phyloP scores from a whole-genome alignment of 2,797 vertebrate genomes.

The Mus minutoides region DNA sequence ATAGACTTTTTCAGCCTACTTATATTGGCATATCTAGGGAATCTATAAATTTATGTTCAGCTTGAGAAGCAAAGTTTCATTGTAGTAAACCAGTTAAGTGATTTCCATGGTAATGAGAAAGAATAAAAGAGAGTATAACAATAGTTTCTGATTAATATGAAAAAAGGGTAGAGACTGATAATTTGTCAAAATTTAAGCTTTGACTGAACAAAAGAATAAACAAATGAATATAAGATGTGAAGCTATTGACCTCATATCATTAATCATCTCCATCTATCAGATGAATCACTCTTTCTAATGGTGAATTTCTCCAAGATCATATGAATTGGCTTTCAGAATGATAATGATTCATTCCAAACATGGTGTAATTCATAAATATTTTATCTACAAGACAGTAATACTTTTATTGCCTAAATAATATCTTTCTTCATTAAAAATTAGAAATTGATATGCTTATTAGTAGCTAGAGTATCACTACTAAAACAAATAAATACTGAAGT shows the following conservation, averaged over 20 bases:
- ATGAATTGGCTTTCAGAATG: not conserved
- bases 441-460: not conserved
- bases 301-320: not conserved
- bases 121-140: not conserved
- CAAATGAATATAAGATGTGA: conserved; percentile 30
- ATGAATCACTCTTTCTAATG: not conserved
- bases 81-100: not conserved
- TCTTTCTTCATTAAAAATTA: not conserved
- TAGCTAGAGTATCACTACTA: not conserved
- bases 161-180: not conserved
- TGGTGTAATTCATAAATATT: not conserved
- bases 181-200: conserved; percentile 7
- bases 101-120: conserved; percentile 17
- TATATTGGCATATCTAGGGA: not conserved
- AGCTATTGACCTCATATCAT: not conserved
- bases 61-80: not conserved
- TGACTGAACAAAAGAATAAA: conserved; percentile 24
- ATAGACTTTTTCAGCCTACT: not conserved
- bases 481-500: not conserved
- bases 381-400: not conserved
- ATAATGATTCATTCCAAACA: not conserved
- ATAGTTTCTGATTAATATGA: conserved; percentile 1
- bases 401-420: not conserved
- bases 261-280: not conserved
- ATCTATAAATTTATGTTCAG: not conserved